Base-by-base conservation (phyloP, 2,797 vertebrate genomes). In the Coreius guichenoti region DNA sequence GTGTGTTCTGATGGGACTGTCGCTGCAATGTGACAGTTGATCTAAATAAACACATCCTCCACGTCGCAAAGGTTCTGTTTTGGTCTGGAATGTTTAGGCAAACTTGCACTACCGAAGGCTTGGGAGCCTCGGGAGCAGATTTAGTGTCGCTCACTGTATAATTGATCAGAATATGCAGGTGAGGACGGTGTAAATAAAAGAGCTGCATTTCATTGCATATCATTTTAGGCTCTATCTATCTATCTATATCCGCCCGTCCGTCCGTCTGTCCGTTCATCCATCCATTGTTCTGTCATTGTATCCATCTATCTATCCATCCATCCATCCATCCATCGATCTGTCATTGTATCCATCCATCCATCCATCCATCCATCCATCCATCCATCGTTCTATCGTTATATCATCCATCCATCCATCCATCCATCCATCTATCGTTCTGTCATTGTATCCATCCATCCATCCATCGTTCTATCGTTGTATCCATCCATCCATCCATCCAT, bases 131-230 rank as follows among this genome's bases (percentile, higher is more conserved):
- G 47, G 23, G 49, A 56, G 36, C 33, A 47, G 63, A 78, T 84
- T 68, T 43, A 68, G 45, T 78, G 19, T 17, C 21, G 26, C 69
- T 82, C 17, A 8, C 51, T 75, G 74, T 43, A 29, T 84, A 77
- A 77, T 58, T 54, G 63, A 84, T 45, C 73, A 77, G 73, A 69
- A 77, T 54, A 69, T 56, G 63, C 36, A 70, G 63, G 23, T 29
- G 31, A 84, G 56, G 72, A 70, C 6, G 13, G 61, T 67, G 58
- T 54, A 77, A 77, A 84, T 43, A 77, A 77, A 84, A 54, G 11
- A 31, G 26, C 49, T 84, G 82, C 82, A 70, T 78, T 17, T 78
- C 74, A 84, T n/a, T 77, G 73, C 13, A 67, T 83, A 13, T 68
- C 16, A 75, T 80, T 67, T 76, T 51, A 83, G 12, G 9, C 33